Percentiles rank a stretch among this genome's conserved stretches.
These are phyloP conservation scores for Osmerus mordax DNA, from an alignment of 2,113 vertebrate genomes.

Conservation along the genomic window DNA sequence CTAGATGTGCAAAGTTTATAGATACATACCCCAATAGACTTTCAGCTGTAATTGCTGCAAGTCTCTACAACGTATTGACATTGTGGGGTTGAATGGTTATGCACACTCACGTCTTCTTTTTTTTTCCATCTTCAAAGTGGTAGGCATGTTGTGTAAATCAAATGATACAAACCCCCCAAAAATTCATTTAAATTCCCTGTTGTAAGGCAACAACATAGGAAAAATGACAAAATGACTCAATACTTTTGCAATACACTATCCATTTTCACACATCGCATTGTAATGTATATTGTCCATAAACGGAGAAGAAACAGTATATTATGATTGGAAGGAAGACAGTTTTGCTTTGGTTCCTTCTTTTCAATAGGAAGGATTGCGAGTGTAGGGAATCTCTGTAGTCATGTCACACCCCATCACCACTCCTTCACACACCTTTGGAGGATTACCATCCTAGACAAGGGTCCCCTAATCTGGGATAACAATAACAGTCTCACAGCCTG, in stretches of 20 bases:
- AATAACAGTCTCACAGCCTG: background rate
- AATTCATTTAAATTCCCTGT: too few species aligned
- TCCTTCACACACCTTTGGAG: background rate
- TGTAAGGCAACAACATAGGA: too few species aligned
- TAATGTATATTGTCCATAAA: constrained; percentile 18
- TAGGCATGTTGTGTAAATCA: too few species aligned
- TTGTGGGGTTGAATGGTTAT: too few species aligned
- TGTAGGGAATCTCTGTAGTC: background rate
- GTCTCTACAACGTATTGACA: too few species aligned
- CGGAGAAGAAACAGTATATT: background rate
- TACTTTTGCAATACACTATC: background rate
- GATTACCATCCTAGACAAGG: background rate
- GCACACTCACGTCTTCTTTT: too few species aligned
- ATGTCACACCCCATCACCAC: background rate
- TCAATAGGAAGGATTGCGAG: background rate
- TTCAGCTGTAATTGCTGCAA: too few species aligned
- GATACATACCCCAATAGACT: too few species aligned
- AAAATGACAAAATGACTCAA: too few species aligned
- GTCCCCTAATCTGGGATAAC: background rate
- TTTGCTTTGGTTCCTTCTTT: constrained; percentile 26
- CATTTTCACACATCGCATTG: constrained; percentile 6
- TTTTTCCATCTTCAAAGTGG: too few species aligned
- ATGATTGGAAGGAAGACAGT: constrained; percentile 1
- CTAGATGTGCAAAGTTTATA: too few species aligned
- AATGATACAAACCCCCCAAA: too few species aligned